phyloP scores from a whole-genome alignment of 2,113 vertebrate genomes.

The Halichoerus grypus region DNA sequence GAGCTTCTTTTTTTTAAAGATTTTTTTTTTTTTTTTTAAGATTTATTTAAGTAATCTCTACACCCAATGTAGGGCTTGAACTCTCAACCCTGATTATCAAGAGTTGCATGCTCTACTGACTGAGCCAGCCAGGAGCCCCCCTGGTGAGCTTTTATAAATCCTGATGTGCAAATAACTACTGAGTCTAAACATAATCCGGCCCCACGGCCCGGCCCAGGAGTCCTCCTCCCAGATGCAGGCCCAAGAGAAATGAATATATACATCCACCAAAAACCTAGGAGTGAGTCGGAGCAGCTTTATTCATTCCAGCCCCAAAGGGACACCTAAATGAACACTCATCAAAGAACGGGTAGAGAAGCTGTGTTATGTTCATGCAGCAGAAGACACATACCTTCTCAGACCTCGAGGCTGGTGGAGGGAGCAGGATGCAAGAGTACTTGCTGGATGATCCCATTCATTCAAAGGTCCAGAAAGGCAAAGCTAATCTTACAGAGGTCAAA shows the following conservation, averaged over 20 bases:
- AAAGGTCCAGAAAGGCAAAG: background rate
- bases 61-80: background rate
- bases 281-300: background rate
- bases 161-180: background rate
- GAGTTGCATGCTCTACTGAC: background rate
- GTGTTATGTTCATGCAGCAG: rapidly evolving
- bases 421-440: too few relatives aligned
- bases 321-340: background rate
- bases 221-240: background rate
- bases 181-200: background rate
- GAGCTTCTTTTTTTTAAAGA: background rate
- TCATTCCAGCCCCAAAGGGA: background rate
- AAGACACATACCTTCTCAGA: background rate
- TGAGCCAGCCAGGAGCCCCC: background rate
- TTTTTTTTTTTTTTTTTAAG: background rate
- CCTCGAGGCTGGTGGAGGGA: rapidly evolving
- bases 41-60: background rate
- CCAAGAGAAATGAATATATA: background rate
- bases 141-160: background rate
- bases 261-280: background rate
- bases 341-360: background rate
- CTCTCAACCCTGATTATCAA: background rate
- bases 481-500: background rate
- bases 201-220: background rate
- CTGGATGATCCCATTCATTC: rapidly evolving